Conservation (phyloP, 2,888 invertebrate genomes). For the Ditula angustiorana region DNA sequence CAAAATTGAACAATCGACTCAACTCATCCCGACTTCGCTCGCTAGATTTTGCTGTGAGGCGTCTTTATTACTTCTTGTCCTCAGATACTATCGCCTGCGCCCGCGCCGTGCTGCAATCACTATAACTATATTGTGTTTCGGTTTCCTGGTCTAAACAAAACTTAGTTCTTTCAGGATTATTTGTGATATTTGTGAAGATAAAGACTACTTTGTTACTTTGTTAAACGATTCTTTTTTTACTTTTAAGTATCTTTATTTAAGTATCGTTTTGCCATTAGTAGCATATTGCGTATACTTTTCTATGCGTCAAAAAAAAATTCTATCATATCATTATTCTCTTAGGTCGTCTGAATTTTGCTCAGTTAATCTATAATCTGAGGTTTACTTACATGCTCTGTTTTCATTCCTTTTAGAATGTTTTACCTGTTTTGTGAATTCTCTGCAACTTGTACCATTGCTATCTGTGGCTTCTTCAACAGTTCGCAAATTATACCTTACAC, state of each 20-base stretch:
- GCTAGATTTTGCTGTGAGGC: slow-evolving; percentile 68
- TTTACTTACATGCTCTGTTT: too few species aligned
- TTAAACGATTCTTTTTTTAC: too few species aligned
- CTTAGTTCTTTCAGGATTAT: slow-evolving; percentile 47
- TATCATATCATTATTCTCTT: too few species aligned
- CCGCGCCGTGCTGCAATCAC: slow-evolving; percentile 62
- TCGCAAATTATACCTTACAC: slow-evolving; percentile 1
- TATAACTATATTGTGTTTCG: slow-evolving; percentile 63
- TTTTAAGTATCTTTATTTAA: too few species aligned
- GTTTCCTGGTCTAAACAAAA: slow-evolving; percentile 67
- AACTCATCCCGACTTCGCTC: slow-evolving; percentile 49
- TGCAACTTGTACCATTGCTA: background rate
- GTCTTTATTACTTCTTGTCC: slow-evolving; percentile 75
- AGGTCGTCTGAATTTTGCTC: too few species aligned
- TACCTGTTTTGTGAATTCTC: too few species aligned
- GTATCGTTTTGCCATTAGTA: too few species aligned
- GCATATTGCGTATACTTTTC: too few species aligned
- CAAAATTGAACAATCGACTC: slow-evolving; percentile 33
- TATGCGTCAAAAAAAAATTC: too few species aligned
- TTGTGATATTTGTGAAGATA: background rate
- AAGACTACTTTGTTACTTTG: too few species aligned
- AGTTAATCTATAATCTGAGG: too few species aligned
- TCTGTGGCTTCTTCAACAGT: background rate
- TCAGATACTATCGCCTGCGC: slow-evolving; percentile 65
- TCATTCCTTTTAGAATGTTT: too few species aligned